Base-by-base conservation (phyloP, 2,113 vertebrate genomes). In the Fulmarus glacialis region DNA sequence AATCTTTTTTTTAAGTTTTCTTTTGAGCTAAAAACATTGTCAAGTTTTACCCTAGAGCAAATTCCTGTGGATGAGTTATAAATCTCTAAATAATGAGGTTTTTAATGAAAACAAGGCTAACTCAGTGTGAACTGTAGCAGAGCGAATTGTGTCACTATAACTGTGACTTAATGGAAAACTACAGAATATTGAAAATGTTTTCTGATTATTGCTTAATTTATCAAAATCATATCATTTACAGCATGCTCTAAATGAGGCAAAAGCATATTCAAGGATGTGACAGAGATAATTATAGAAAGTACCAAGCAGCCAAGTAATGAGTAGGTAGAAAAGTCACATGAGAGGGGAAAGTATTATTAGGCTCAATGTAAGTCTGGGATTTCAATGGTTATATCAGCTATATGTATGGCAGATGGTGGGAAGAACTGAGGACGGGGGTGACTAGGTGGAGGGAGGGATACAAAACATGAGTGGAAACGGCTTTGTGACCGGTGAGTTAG, bases 41-140 rank as follows among this genome's bases (percentile, higher is more conserved):
- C 87, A 66, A 91, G 93, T 90, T 89, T 77, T 71, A 93, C 90
- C 89, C 95, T 52, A 78, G 71, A 93, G 84, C 81, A 94, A 87
- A 97, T 97, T 97, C 97, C 95, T 96, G n/a, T 58, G 72, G 75
- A 95, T 87, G 94, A 95, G 80, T 97, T 97, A 97, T 97, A 98
- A 97, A 98, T 98, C 96, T 97, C 94, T 95, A 93, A 98, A 98
- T 98, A 98, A 98, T 97, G 95, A 98, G 97, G 42, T 94, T 98
- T 98, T 97, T 98, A 98, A 98, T 98, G 96, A 98, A 98, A 98
- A 90, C 80, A 94, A 89, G 74, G 32, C 93, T 95, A 97, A 95
- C 93, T 96, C 96, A 95, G 90, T 96, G 52, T 98, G 98, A 98
- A 98, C 92, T 95, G 86, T 85, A 95, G 87, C 95, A 93, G 82